These are phyloP conservation scores for Thelaira solivaga DNA, from an alignment of 2,888 invertebrate species.

Conservation along the genomic window DNA sequence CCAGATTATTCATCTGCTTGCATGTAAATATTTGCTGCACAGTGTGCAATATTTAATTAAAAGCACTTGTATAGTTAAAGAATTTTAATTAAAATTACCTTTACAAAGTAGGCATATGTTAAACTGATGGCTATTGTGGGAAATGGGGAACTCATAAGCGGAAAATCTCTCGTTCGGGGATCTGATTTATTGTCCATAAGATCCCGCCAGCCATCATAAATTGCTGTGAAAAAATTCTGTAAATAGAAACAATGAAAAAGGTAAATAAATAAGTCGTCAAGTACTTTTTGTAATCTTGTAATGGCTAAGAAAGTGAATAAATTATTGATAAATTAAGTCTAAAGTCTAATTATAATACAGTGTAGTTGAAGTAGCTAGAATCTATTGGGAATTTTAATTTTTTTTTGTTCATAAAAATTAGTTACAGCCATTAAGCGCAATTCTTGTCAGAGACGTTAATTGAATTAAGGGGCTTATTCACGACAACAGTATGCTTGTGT, in stretches of 20 bases:
- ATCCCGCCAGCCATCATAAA: conserved; percentile 79
- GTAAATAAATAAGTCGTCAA: neutral
- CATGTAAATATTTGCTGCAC: neutral
- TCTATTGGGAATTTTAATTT: too few species aligned
- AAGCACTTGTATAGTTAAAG: neutral
- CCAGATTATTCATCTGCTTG: neutral
- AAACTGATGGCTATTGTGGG: conserved; percentile 87
- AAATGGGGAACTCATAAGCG: conserved; percentile 88
- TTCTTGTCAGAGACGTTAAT: too few species aligned
- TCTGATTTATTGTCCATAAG: conserved; percentile 92
- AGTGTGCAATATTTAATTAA: neutral
- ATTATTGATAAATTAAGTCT: too few species aligned
- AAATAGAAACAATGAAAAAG: conserved; percentile 50
- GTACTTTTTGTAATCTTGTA: conserved; percentile 1
- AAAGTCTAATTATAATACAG: too few species aligned
- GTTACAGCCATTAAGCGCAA: too few species aligned
- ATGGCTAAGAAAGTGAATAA: too few species aligned
- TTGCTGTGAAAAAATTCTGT: conserved; percentile 74
- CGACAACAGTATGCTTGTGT: too few species aligned
- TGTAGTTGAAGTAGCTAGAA: too few species aligned
- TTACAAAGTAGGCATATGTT: conserved; percentile 85
- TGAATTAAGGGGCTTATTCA: too few species aligned
- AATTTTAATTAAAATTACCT: conserved; percentile 77
- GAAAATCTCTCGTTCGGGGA: conserved; percentile 87
- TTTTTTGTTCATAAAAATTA: too few species aligned